Evolutionary conservation across 2,797 vertebrate genomes (phyloP), one percentile per base, ranked within the genome.

Genomic region (Aphelocoma californica): DNA sequence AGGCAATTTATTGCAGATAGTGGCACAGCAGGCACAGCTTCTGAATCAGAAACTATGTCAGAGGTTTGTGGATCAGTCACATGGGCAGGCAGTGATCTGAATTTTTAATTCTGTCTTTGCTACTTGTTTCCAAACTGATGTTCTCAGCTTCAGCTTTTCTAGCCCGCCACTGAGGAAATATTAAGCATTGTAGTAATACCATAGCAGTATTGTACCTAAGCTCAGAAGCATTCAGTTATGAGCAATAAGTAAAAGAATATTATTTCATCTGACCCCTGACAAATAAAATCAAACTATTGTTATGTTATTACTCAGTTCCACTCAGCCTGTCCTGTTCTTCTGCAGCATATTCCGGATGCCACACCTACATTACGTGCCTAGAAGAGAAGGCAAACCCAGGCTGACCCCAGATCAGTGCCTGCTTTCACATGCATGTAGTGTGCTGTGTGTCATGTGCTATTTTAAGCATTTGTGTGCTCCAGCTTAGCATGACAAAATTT

Each of bases 31-130:
- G 72, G 57, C 24, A 3, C 36, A 42, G 66, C 36, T 90, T 88
- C 69, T 89, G 85, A 72, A 91, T 82, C 29, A 81, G 72, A 65
- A 75, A 61, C 65, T 67, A 51, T 1, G 1, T 88, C 84, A 86
- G 65, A 92, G 51, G 38, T 91, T 48, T 91, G 31, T 75, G 18
- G 54, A 64, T 96, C 82, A 92, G 69, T 92, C 87, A 90, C 13
- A 28, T 29, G 45, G 48, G 51, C 56, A 61, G 47, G 28, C 4
- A 7, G 14, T 57, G 75, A 87, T 57, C 62, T 93, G 89, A 88
- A 88, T 96, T 75, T 96, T 93, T 81, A 83, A 67, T 91, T 80
- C 48, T 81, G 15, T 71, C 72, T 86, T 85, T 91, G 31, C 79
- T 89, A 18, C 42, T 82, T 64, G 15, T 77, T 91, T 81, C 73